These are phyloP conservation scores for Lapara coniferarum DNA, from an alignment of 2,888 invertebrate species.

Conservation along the genomic window DNA sequence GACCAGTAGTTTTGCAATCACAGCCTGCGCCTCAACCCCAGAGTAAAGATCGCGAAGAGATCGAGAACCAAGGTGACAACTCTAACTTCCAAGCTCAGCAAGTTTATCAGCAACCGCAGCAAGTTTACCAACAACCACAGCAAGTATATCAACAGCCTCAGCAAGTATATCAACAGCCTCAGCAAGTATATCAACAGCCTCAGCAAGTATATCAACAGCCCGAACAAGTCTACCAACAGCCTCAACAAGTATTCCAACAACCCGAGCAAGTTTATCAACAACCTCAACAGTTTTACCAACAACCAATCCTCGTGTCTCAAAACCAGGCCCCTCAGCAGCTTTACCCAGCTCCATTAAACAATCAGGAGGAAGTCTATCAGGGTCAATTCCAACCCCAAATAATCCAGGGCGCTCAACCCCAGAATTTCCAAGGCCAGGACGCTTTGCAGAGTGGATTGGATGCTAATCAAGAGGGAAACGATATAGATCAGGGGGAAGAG, in stretches of 20 bases:
- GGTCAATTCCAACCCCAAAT: conserved; percentile 33
- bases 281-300: conserved; percentile 35
- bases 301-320: conserved; percentile 37
- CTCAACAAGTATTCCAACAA: conserved; percentile 34
- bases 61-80: conserved; percentile 22
- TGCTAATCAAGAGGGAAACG: conserved; percentile 69
- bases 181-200: conserved; percentile 35
- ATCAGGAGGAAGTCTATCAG: conserved; percentile 35
- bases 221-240: conserved; percentile 32
- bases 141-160: conserved; percentile 33
- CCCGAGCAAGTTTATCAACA: conserved; percentile 34
- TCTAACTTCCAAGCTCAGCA: conserved; percentile 27
- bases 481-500: conserved; percentile 58
- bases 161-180: conserved; percentile 32
- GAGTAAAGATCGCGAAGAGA: conserved; percentile 22
- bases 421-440: conserved; percentile 49
- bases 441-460: conserved; percentile 70
- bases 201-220: conserved; percentile 34
- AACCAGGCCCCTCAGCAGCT: conserved; percentile 34
- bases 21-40: conserved; percentile 38
- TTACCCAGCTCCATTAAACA: conserved; percentile 34
- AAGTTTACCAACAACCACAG: conserved; percentile 32
- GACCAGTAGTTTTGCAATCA: conserved; percentile 50
- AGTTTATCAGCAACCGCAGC: conserved; percentile 31
- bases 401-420: conserved; percentile 34